These are phyloP conservation scores for Cyphomyrmex costatus DNA, from an alignment of 1,140 invertebrate species.

Conservation along the genomic window DNA sequence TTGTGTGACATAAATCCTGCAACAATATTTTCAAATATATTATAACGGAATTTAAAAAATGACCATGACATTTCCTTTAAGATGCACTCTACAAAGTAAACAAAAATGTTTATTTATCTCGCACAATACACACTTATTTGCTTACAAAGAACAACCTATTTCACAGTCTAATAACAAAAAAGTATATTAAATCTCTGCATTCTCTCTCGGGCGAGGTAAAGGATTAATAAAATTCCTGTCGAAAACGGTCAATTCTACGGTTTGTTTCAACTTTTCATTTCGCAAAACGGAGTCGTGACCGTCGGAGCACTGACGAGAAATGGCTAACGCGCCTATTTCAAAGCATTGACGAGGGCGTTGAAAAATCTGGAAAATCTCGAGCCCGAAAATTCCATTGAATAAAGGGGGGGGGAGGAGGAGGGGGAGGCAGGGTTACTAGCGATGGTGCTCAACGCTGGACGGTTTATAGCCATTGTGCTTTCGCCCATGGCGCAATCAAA, in stretches of 20 bases:
- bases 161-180: neutral
- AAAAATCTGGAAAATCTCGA: conserved; percentile 79
- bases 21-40: conserved; percentile 15
- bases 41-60: conserved; percentile 25
- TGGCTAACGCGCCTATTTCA: conserved; percentile 68
- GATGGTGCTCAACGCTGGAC: conserved; percentile 71
- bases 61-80: neutral
- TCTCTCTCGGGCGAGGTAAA: neutral
- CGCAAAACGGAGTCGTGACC: conserved; percentile 46
- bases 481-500: conserved; percentile 83
- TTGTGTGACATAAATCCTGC: neutral
- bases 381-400: conserved; percentile 65
- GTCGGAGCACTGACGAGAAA: conserved; percentile 30
- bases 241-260: conserved; percentile 36
- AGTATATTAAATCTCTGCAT: neutral
- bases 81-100: neutral
- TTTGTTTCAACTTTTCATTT: conserved; percentile 56
- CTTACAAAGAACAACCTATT: conserved; percentile 14
- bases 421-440: conserved; percentile 53
- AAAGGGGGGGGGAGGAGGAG: conserved; percentile 47
- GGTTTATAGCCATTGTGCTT: conserved; percentile 84
- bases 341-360: conserved; percentile 67
- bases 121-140: conserved; percentile 1
- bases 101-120: conserved; percentile 8
- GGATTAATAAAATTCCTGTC: conserved; percentile 22